phyloP scores from a whole-genome alignment of 2,797 vertebrate species.

The Pterois miles region DNA sequence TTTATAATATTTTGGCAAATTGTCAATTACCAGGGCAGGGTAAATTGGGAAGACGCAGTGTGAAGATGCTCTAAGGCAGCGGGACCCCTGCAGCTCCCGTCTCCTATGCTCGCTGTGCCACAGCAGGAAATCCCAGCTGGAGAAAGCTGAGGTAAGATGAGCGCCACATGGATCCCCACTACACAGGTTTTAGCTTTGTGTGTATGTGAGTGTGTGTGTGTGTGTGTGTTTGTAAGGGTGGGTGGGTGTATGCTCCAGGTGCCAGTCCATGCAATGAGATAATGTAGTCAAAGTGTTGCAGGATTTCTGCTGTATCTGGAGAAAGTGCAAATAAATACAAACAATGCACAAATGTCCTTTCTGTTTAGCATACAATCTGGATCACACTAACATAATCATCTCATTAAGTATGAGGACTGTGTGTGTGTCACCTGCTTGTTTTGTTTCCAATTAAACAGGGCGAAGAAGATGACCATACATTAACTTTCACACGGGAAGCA shows the following conservation, averaged over 20 bases:
- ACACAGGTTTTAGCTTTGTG: constrained; percentile 28
- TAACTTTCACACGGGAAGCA: constrained; percentile 22
- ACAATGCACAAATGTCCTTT: constrained; percentile 20
- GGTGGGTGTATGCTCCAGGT: constrained; percentile 23
- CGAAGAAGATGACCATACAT: constrained; percentile 34
- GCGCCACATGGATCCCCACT: constrained; percentile 13
- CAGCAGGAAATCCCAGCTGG: constrained; percentile 35
- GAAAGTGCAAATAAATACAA: constrained; percentile 34
- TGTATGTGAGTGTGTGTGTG: background rate
- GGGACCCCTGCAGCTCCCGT: constrained; percentile 2
- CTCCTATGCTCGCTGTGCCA: constrained; percentile 9
- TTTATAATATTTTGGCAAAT: constrained; percentile 10
- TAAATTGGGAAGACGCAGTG: background rate
- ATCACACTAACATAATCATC: constrained; percentile 20
- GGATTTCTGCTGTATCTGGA: constrained; percentile 15
- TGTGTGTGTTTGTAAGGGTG: background rate
- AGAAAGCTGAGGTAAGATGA: constrained; percentile 28
- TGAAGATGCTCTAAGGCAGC: constrained; percentile 29
- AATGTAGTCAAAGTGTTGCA: constrained; percentile 40
- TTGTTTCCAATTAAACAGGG: constrained; percentile 38
- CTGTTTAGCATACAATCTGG: constrained; percentile 45
- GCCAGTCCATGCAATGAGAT: constrained; percentile 25
- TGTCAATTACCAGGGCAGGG: background rate
- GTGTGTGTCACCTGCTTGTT: constrained; percentile 37
- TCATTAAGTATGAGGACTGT: constrained; percentile 30